Percentiles rank a stretch among this genome's conserved stretches.
phyloP scores from a whole-genome alignment of 2,113 vertebrate genomes.

The Bos indicus region DNA sequence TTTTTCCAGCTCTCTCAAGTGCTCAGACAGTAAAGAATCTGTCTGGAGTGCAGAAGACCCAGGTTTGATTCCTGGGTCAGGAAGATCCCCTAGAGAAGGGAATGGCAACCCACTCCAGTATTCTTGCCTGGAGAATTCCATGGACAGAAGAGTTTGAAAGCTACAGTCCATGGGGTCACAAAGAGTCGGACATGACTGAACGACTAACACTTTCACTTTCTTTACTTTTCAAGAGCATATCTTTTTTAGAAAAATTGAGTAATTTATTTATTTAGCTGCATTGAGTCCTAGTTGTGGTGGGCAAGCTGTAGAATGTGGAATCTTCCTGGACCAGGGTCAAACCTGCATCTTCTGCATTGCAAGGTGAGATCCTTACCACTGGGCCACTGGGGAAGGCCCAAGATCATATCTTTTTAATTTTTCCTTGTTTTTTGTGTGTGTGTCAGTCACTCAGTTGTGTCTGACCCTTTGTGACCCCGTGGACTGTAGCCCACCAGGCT shows the following conservation, averaged over 20 bases:
- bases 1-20: not conserved
- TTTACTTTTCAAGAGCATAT: not conserved
- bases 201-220: not conserved
- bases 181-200: not conserved
- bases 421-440: not conserved
- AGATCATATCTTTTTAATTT: not conserved
- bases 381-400: not conserved
- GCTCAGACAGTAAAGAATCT: not conserved
- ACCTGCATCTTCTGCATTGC: not conserved
- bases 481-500: not conserved
- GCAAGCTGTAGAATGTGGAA: not conserved
- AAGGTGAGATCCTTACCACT: not conserved
- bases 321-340: not conserved
- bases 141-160: not conserved
- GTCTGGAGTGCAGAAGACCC: not conserved
- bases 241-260: not conserved
- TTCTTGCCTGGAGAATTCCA: not conserved
- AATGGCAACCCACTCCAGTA: not conserved
- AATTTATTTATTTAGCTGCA: not conserved
- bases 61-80: not conserved
- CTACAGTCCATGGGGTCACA: not conserved
- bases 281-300: not conserved
- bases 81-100: not conserved
- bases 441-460: not conserved
- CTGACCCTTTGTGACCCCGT: not conserved